These are phyloP conservation scores for Manacus vitellinus DNA, from an alignment of 2,113 vertebrate genomes.

Conservation along the genomic window DNA sequence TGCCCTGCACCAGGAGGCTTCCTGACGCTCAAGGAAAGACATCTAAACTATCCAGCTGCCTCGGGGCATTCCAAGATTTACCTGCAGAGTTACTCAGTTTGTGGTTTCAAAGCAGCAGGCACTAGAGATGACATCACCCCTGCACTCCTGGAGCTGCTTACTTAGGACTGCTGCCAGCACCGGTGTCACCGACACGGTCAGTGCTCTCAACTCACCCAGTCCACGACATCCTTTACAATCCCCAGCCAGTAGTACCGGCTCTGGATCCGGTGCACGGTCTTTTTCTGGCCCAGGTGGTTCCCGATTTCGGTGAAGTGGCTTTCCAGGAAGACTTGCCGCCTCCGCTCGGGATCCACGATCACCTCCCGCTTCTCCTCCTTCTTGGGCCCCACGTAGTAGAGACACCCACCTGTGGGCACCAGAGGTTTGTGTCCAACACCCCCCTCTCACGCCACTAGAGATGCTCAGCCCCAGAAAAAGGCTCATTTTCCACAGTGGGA, in stretches of 20 bases:
- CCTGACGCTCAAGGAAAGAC: neutral
- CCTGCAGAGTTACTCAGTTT: neutral
- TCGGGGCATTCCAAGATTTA: neutral
- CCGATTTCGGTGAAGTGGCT: constrained; percentile 88
- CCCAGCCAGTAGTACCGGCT: constrained; percentile 93
- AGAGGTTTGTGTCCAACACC: neutral
- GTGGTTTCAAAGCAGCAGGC: neutral
- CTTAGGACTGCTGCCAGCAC: neutral
- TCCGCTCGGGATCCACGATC: constrained; percentile 83
- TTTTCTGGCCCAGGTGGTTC: constrained; percentile 90
- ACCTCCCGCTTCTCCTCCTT: constrained; percentile 91
- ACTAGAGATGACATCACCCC: neutral
- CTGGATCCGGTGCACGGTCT: constrained; percentile 89
- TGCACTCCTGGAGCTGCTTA: neutral
- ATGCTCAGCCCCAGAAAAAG: rapidly evolving
- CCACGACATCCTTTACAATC: constrained; percentile 90
- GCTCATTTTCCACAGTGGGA: neutral
- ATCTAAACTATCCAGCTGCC: neutral
- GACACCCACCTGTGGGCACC: constrained; percentile 72
- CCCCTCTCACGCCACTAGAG: rapidly evolving
- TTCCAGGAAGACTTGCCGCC: constrained; percentile 86
- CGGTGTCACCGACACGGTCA: neutral
- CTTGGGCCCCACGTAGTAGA: constrained; percentile 90
- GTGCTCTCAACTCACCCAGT: constrained; percentile 79
- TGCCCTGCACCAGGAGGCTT: neutral